These are phyloP conservation scores for Heliconius erato DNA, from an alignment of 2,888 invertebrate species.

Conservation along the genomic window DNA sequence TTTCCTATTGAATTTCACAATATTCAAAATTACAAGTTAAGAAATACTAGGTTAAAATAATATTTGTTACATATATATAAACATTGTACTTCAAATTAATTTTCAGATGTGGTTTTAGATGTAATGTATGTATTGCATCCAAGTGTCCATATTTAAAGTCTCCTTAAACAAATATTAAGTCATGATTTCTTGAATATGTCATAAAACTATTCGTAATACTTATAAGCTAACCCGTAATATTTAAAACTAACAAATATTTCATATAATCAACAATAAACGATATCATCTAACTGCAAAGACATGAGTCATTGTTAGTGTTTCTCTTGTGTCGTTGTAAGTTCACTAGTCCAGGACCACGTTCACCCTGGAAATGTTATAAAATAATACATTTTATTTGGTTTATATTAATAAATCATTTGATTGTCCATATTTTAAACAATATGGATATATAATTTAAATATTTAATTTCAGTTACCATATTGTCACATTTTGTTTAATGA, in stretches of 20 bases:
- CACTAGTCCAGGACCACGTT: conserved; percentile 67
- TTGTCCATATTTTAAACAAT: too few relatives aligned
- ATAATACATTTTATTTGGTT: not conserved
- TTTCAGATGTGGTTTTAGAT: too few relatives aligned
- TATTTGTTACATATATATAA: too few relatives aligned
- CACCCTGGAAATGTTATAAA: conserved; percentile 65
- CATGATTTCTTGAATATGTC: not conserved
- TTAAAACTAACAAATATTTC: not conserved
- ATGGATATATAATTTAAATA: too few relatives aligned
- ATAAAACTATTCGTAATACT: conserved; percentile 1
- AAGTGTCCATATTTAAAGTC: not conserved
- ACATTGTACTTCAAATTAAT: too few relatives aligned
- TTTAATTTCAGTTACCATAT: too few relatives aligned
- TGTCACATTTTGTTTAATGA: too few relatives aligned
- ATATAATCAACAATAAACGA: not conserved
- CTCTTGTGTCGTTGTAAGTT: conserved; percentile 67
- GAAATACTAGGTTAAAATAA: too few relatives aligned
- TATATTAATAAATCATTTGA: not conserved
- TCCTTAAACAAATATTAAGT: not conserved
- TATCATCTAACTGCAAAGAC: conserved; percentile 68
- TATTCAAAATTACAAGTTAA: too few relatives aligned
- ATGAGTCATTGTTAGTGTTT: conserved; percentile 61
- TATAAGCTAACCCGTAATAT: not conserved
- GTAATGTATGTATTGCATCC: too few relatives aligned
- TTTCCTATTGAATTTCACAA: too few relatives aligned